A percentile compares a stretch with the other conserved stretches of the same genome.
phyloP scores from a whole-genome alignment of 2,113 vertebrate species.

The Columba janthina region DNA sequence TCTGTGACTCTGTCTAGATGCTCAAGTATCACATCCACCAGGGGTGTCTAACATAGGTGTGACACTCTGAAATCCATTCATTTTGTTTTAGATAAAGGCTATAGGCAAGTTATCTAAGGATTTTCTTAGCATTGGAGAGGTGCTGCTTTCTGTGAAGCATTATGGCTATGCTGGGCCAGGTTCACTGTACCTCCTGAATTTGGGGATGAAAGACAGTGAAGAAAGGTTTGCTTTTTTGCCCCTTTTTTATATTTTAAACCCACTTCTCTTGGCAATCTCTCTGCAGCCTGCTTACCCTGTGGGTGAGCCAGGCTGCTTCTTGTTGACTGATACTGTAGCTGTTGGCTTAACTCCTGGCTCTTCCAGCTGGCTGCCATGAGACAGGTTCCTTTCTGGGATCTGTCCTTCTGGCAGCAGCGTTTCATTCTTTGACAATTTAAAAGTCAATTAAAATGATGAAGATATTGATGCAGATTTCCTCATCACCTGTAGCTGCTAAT shows the following conservation, averaged over 20 bases:
- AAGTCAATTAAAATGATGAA: neutral
- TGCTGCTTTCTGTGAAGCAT: neutral
- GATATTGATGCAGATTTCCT: neutral
- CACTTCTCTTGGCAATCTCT: neutral
- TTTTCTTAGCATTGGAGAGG: neutral
- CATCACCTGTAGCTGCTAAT: neutral
- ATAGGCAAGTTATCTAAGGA: neutral
- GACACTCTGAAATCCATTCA: neutral
- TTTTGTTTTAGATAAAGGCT: neutral
- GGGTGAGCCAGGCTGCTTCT: neutral
- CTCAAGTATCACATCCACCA: no score
- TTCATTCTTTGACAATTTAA: neutral
- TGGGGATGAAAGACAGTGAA: neutral
- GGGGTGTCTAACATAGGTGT: neutral
- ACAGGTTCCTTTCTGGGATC: neutral
- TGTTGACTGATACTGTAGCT: neutral
- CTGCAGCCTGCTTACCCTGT: neutral
- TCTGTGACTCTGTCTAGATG: neutral
- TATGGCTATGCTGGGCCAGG: neutral
- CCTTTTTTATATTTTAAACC: no score
- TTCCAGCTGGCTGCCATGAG: neutral
- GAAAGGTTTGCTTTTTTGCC: neutral
- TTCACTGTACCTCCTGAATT: neutral
- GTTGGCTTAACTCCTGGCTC: neutral
- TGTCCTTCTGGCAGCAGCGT: neutral